Percentiles rank a stretch among this genome's conserved stretches.
Conservation (phyloP, 2,888 invertebrate genomes). For the Eupithecia abbreviata region DNA sequence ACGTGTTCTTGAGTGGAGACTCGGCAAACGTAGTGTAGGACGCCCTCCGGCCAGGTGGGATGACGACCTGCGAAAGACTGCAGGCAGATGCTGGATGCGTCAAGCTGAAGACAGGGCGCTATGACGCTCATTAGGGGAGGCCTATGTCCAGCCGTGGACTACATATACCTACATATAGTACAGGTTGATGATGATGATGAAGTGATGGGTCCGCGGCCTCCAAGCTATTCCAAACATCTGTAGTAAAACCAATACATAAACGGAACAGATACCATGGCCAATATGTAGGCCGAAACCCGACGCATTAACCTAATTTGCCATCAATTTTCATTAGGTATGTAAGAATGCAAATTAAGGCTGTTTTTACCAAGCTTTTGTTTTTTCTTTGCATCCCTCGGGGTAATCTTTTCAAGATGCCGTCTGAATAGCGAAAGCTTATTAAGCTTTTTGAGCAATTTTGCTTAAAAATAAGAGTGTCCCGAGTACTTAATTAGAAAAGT, state of each 20-base stretch:
- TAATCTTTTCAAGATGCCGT: constrained; percentile 20
- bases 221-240: neutral
- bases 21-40: too few relatives aligned
- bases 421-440: constrained; percentile 23
- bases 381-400: constrained; percentile 22
- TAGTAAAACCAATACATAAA: constrained; percentile 10
- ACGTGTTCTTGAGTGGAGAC: too few relatives aligned
- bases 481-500: constrained; percentile 9
- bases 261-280: constrained; percentile 9
- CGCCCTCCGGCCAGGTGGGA: too few relatives aligned
- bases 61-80: too few relatives aligned
- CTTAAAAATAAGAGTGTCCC: neutral
- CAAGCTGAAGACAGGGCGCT: too few relatives aligned
- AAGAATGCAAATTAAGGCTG: constrained; percentile 25
- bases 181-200: too few relatives aligned
- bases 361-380: constrained; percentile 26
- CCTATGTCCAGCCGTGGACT: too few relatives aligned
- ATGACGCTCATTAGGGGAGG: too few relatives aligned
- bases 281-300: constrained; percentile 7
- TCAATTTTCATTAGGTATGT: constrained; percentile 19
- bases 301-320: constrained; percentile 29
- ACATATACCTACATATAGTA: too few relatives aligned
- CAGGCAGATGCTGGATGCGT: too few relatives aligned
- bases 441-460: neutral
- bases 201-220: neutral